Conservation (phyloP, 2,888 invertebrate genomes). For the Rambutsinella grinnellia region DNA sequence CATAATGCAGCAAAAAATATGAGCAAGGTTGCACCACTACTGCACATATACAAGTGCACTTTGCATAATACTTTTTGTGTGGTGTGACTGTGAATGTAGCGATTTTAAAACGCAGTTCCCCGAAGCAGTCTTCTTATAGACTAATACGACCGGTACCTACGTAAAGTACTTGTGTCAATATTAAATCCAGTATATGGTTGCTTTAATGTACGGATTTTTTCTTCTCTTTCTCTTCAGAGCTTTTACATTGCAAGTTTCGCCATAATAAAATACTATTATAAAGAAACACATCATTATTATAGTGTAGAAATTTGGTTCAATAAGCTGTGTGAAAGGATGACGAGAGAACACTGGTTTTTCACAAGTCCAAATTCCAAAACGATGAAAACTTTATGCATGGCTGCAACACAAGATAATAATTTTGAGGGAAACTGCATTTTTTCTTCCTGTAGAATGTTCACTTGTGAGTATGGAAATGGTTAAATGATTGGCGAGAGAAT, state of each 20-base stretch:
- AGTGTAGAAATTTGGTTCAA: too few relatives aligned
- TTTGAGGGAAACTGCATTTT: too few relatives aligned
- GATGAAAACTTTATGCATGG: background rate
- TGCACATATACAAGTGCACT: too few relatives aligned
- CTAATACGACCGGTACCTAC: background rate
- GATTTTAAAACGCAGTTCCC: background rate
- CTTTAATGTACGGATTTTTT: background rate
- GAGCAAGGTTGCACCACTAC: background rate
- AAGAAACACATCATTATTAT: too few relatives aligned
- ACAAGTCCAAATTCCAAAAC: background rate
- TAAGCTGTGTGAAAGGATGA: background rate
- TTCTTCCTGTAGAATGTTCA: too few relatives aligned
- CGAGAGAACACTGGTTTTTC: background rate
- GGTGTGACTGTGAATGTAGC: background rate
- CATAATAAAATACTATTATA: too few relatives aligned
- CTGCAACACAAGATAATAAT: background rate
- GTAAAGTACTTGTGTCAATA: background rate
- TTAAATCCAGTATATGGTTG: background rate
- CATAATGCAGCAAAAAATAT: background rate
- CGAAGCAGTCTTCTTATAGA: background rate
- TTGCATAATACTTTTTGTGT: background rate
- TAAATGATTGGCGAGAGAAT: too few relatives aligned
- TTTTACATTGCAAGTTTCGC: too few relatives aligned
- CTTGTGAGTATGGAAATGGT: too few relatives aligned
- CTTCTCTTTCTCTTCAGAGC: background rate